Evolutionary conservation across 2,113 vertebrate species (phyloP).

Genomic region (Python bivittatus): DNA sequence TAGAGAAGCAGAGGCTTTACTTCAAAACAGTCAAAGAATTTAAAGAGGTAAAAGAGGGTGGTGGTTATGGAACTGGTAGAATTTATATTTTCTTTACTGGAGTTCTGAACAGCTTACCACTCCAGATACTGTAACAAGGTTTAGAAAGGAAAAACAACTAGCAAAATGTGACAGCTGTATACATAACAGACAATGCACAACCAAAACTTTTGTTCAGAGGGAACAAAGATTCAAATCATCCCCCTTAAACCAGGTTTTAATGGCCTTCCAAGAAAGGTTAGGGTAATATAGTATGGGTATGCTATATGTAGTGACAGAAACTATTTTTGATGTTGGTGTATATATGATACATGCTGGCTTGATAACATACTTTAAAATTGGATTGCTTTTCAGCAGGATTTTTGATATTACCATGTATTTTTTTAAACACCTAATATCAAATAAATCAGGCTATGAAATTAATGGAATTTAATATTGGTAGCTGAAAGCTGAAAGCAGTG

Average conservation of each 20-base stretch:
- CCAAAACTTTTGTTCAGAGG: not conserved
- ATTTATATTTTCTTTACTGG: not conserved
- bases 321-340: not conserved
- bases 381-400: not conserved
- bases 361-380: not conserved
- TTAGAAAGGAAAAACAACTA: not conserved
- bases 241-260: not conserved
- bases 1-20: conserved; percentile 95
- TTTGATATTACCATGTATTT: not conserved
- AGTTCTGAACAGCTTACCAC: not conserved
- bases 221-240: not conserved
- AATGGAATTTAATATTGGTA: not conserved
- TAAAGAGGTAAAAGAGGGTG: conserved; percentile 86
- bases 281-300: not conserved
- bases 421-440: not conserved
- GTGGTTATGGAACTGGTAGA: not conserved
- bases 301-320: not conserved
- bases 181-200: not conserved
- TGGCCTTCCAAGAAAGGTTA: not conserved
- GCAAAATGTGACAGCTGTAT: not conserved
- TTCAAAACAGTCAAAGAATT: conserved; percentile 99
- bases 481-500: not conserved
- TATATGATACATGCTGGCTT: not conserved
- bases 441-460: not conserved
- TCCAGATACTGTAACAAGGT: not conserved